Percentiles rank a stretch among this genome's conserved stretches.
Evolutionary conservation across 2,113 vertebrate genomes (phyloP).

Genomic region (Oophaga pumilio): DNA sequence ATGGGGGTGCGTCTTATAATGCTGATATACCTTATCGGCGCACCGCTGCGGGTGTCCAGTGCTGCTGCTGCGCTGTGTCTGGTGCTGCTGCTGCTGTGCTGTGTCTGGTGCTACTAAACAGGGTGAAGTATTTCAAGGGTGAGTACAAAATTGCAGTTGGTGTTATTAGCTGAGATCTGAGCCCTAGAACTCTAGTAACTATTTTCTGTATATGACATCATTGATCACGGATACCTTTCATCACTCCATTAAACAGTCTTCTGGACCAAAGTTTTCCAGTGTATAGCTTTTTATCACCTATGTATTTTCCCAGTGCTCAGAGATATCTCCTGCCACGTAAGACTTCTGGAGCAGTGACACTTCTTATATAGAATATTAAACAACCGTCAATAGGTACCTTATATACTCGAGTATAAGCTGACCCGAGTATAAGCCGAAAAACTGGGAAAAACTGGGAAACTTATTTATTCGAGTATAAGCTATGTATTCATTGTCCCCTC

Average conservation of each 20-base stretch:
- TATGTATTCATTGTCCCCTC: too few relatives aligned
- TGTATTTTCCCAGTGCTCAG: conserved; percentile 14
- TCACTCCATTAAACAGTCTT: conserved; percentile 37
- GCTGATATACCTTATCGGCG: too few relatives aligned
- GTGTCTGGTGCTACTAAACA: too few relatives aligned
- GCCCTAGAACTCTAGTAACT: not conserved
- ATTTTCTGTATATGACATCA: conserved; percentile 37
- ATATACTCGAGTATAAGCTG: too few relatives aligned
- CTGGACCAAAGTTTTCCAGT: not conserved
- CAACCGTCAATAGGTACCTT: too few relatives aligned
- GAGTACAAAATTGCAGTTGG: not conserved
- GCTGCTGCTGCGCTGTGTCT: too few relatives aligned
- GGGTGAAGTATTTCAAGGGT: not conserved
- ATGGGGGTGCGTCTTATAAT: too few relatives aligned
- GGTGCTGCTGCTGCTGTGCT: too few relatives aligned
- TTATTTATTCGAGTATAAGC: too few relatives aligned
- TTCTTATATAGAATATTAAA: not conserved
- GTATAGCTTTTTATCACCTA: conserved; percentile 15
- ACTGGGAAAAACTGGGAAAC: too few relatives aligned
- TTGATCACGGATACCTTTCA: conserved; percentile 25
- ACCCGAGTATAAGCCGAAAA: too few relatives aligned
- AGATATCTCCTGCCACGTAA: conserved; percentile 17
- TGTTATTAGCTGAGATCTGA: conserved; percentile 11
- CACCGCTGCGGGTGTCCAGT: too few relatives aligned
- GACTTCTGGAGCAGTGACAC: conserved; percentile 31